phyloP scores from a whole-genome alignment of 2,888 invertebrate genomes.

The Lasius fuliginosus region DNA sequence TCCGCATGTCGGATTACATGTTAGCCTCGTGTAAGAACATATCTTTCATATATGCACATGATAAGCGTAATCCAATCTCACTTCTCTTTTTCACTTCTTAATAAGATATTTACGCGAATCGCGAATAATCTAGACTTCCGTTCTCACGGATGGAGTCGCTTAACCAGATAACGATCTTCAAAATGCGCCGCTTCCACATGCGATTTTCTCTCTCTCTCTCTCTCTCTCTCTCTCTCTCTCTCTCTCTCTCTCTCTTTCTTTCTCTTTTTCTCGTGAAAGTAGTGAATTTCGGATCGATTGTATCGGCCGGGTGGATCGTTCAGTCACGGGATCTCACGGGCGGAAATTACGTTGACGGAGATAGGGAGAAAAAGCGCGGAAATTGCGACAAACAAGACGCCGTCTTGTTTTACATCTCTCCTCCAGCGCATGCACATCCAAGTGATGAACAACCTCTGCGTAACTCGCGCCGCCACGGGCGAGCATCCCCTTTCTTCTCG shows the following conservation, averaged over 20 bases:
- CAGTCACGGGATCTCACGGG: conserved; percentile 19
- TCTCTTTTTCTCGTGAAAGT: background rate
- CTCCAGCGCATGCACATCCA: conserved; percentile 12
- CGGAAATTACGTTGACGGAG: conserved; percentile 21
- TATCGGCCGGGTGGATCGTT: background rate
- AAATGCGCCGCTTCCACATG: background rate
- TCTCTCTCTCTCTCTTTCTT: background rate
- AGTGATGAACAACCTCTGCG: conserved; percentile 48
- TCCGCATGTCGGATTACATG: conserved; percentile 12
- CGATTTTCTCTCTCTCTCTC: background rate
- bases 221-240: too few species aligned
- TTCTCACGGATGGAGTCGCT: conserved; percentile 18
- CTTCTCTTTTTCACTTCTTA: conserved; percentile 21
- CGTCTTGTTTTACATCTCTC: conserved; percentile 56
- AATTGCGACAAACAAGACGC: conserved; percentile 59
- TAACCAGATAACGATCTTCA: background rate
- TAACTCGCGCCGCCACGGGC: conserved; percentile 60
- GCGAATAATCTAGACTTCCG: conserved; percentile 22
- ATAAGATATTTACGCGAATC: conserved; percentile 26
- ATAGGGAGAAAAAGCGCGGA: conserved; percentile 33
- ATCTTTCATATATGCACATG: conserved; percentile 24
- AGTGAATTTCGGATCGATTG: conserved; percentile 26
- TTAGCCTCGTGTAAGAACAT: conserved; percentile 4
- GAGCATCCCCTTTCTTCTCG: conserved; percentile 55
- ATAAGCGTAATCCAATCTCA: conserved; percentile 33